Evolutionary conservation across 2,113 vertebrate genomes (phyloP).

Genomic region (Halichoeres trimaculatus): DNA sequence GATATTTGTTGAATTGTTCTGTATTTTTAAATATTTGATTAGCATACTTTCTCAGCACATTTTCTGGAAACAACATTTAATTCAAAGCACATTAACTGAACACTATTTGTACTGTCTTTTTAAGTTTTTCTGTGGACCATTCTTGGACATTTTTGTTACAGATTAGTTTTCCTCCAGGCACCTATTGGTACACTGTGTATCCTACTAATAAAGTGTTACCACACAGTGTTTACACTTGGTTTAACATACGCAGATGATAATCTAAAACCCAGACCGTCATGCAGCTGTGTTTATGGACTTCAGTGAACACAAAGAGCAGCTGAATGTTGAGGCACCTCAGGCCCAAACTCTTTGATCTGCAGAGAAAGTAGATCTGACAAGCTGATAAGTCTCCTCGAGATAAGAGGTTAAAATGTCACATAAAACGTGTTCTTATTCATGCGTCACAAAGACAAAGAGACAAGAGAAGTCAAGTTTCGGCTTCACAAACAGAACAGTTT

Average conservation of each 20-base stretch:
- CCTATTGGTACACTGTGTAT: background rate
- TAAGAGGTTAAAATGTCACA: conserved; percentile 40
- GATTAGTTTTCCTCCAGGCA: background rate
- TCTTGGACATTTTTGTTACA: background rate
- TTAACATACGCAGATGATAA: background rate
- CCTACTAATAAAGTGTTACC: background rate
- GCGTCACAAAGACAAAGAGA: conserved; percentile 1
- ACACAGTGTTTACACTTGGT: background rate
- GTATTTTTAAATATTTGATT: too few species aligned
- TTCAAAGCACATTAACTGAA: too few species aligned
- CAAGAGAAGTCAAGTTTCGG: background rate
- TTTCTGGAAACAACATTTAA: too few species aligned
- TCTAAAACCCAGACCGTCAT: background rate
- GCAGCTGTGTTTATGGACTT: conserved; percentile 6
- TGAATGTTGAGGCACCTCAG: conserved; percentile 18
- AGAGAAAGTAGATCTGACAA: conserved; percentile 40
- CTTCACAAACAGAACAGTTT: background rate
- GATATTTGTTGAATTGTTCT: too few species aligned
- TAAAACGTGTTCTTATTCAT: conserved; percentile 27
- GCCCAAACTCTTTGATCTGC: conserved; percentile 47
- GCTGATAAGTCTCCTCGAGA: conserved; percentile 41
- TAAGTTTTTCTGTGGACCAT: too few species aligned
- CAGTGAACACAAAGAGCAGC: conserved; percentile 38
- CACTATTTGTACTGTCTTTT: too few species aligned
- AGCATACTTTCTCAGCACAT: too few species aligned